These are phyloP conservation scores for Perizoma flavofasciatum DNA, from an alignment of 2,888 invertebrate genomes.

Conservation along the genomic window DNA sequence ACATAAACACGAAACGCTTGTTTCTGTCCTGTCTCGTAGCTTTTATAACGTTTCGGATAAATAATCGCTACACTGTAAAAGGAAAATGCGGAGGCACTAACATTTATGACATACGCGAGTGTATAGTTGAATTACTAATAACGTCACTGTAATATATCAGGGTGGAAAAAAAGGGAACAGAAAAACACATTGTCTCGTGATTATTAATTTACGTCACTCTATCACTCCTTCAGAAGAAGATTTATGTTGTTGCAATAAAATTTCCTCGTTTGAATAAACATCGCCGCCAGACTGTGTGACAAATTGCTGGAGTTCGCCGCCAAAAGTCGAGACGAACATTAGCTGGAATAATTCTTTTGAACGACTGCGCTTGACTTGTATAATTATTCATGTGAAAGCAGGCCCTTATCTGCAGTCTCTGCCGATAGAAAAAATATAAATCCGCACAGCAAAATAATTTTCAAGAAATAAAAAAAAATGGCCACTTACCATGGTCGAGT, in stretches of 20 bases:
- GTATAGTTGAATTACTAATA: constrained; percentile 45
- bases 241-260: constrained; percentile 81
- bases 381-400: constrained; percentile 68
- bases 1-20: constrained; percentile 33
- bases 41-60: constrained; percentile 38
- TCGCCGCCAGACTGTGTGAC: constrained; percentile 70
- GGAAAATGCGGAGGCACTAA: constrained; percentile 38
- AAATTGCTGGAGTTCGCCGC: constrained; percentile 72
- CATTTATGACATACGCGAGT: constrained; percentile 43
- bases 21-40: constrained; percentile 35
- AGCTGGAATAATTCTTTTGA: constrained; percentile 76
- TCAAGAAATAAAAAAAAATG: too few species aligned
- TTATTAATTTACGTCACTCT: constrained; percentile 69
- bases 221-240: constrained; percentile 67
- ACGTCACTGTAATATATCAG: constrained; percentile 41
- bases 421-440: constrained; percentile 17
- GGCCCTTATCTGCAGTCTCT: constrained; percentile 39
- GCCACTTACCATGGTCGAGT: too few species aligned
- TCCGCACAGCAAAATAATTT: background rate
- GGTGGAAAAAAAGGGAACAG: constrained; percentile 27
- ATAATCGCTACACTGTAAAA: constrained; percentile 37
- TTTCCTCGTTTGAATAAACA: constrained; percentile 81
- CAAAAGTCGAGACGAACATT: constrained; percentile 73
- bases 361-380: constrained; percentile 62
- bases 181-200: constrained; percentile 60